Percentiles rank a stretch among this genome's conserved stretches.
phyloP scores from a whole-genome alignment of 2,113 vertebrate genomes.

The Grammomys dolichurus region DNA sequence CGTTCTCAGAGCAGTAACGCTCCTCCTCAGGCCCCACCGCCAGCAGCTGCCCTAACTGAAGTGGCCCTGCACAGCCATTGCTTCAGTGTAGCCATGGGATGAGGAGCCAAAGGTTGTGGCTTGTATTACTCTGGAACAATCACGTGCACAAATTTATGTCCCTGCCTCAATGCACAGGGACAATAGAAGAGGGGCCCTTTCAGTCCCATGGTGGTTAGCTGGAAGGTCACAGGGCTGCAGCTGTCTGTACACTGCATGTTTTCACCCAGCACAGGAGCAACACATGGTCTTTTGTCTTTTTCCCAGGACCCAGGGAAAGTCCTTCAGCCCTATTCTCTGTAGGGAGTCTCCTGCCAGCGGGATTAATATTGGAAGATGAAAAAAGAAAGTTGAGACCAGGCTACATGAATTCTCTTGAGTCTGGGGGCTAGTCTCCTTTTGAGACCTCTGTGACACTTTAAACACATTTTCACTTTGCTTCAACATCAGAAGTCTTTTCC shows the following conservation, averaged over 20 bases:
- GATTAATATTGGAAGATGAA: neutral
- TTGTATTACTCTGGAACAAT: neutral
- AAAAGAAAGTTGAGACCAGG: neutral
- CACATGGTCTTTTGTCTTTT: conserved; percentile 79
- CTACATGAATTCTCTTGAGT: neutral
- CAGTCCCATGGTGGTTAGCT: neutral
- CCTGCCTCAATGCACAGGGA: conserved; percentile 75
- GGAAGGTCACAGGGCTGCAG: conserved; percentile 6
- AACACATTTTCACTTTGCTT: conserved; percentile 4
- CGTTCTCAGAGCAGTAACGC: neutral
- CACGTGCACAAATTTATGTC: neutral
- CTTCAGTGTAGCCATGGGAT: neutral
- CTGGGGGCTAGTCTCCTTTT: neutral
- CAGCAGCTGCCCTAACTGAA: neutral
- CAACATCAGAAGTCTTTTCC: neutral
- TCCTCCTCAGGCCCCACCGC: too few relatives aligned
- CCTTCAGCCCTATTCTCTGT: conserved; percentile 37
- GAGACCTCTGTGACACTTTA: neutral
- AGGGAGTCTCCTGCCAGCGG: conserved; percentile 24
- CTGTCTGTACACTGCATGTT: conserved; percentile 8
- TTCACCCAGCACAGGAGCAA: conserved; percentile 61
- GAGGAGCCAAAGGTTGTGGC: conserved; percentile 28
- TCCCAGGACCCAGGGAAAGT: conserved; percentile 63
- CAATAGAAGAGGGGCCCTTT: conserved; percentile 65
- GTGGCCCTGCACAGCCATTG: neutral